Evolutionary conservation across 2,797 vertebrate species (phyloP).

Genomic region (Microtus californicus): DNA sequence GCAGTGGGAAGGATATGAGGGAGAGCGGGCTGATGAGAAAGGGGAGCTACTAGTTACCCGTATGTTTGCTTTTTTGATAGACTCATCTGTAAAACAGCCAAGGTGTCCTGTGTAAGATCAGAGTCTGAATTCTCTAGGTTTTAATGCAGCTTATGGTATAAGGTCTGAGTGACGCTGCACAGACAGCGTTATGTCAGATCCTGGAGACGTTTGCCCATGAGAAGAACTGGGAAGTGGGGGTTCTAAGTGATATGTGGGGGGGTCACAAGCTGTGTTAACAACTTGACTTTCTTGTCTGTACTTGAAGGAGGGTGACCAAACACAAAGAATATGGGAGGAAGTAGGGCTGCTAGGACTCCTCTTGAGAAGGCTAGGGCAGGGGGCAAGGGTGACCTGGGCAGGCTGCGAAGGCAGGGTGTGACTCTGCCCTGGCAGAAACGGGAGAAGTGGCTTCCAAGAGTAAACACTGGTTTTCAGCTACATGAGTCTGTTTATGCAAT

Average conservation of each 20-base stretch:
- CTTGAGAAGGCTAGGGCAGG: background rate
- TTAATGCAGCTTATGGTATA: background rate
- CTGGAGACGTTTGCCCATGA: background rate
- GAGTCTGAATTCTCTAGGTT: background rate
- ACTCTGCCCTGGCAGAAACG: background rate
- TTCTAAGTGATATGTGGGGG: rapidly evolving
- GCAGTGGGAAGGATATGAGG: too few species aligned
- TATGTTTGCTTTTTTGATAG: background rate
- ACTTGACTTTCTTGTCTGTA: background rate
- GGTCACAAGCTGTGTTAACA: background rate
- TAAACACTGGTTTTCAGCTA: background rate
- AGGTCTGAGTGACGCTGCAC: background rate
- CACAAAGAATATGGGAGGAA: background rate
- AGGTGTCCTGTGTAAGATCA: background rate
- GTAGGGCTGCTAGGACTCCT: too few species aligned
- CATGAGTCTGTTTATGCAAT: slow-evolving; percentile 39
- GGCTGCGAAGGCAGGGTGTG: background rate
- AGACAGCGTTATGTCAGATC: background rate
- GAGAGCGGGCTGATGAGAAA: rapidly evolving
- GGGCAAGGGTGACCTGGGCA: rapidly evolving
- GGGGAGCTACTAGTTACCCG: too few species aligned
- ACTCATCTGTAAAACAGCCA: background rate
- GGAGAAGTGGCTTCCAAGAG: background rate
- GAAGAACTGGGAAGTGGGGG: background rate
- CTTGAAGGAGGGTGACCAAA: too few species aligned